Evolutionary conservation across 2,888 invertebrate genomes (phyloP), one percentile per base, ranked within the genome.

Genomic region (Hydroisotoma schaefferi): DNA sequence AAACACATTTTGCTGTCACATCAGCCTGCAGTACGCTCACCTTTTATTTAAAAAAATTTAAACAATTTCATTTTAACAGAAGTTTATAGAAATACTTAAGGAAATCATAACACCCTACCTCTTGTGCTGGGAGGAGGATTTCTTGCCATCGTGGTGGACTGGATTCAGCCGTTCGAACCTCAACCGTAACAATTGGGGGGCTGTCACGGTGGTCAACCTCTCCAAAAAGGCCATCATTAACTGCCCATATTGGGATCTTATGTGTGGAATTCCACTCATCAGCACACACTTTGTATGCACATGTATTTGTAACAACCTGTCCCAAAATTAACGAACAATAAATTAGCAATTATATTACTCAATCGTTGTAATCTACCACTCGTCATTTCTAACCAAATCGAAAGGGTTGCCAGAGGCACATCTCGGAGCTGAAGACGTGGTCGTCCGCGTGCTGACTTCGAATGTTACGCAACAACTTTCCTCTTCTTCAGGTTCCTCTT

Each of bases 221-320:
- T 8, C 72, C 72, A 40, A 64, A 68, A 8, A 72, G 63, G 5
- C 72, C 72, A 56, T 72, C 72, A 47, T 69, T 70, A 12, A 72
- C 56, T 23, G 68, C 72, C 69, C 71, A 73, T 23, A 73, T 63
- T 25, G 73, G 70, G 18, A 73, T 57, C 43, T 69, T 64, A 38
- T 72, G 73, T 2, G 74, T 74, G 10, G 60, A 48, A 47, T 74
- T 74, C 73, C 73, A 74, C 58, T 72, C 72, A 57, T 73, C 71
- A 6, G 70, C 70, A 59, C 74, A 74, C 5, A 74, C 69, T 59
- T 72, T 71, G 51, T 66, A 65, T 4, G 65, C 46, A 51, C 74
- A 73, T 23, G 68, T 65, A 25, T 64, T 68, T 23, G 73, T 59
- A n/a, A 71, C 71, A 28, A 73, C 59, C 73, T 73, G 61, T 3